Conservation (phyloP, 2,113 vertebrate genomes). For the Periophthalmus modestus region DNA sequence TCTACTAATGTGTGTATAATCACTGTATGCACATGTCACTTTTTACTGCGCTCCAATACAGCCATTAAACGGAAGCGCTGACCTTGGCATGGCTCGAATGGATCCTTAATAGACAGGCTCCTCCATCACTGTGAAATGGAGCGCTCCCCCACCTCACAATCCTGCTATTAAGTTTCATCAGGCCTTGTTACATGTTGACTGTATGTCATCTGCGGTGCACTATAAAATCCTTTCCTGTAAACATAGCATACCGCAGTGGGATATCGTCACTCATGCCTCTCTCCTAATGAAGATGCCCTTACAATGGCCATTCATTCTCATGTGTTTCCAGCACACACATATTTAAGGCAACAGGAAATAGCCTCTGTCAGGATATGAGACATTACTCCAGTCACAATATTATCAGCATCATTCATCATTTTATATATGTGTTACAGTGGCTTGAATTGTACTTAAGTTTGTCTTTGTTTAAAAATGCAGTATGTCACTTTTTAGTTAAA, state of each 20-base stretch:
- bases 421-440: too few relatives aligned
- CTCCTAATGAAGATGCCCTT: conserved; percentile 9
- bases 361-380: too few relatives aligned
- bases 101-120: conserved; percentile 67
- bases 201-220: conserved; percentile 51
- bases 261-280: conserved; percentile 18
- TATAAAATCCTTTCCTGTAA: conserved; percentile 41
- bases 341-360: conserved; percentile 10
- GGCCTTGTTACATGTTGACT: conserved; percentile 66
- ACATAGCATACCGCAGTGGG: conserved; percentile 32
- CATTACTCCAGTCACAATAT: too few relatives aligned
- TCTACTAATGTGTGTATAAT: too few relatives aligned
- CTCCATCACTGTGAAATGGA: conserved; percentile 67
- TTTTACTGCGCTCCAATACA: conserved; percentile 52
- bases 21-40: conserved; percentile 24
- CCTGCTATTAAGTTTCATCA: conserved; percentile 71
- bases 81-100: conserved; percentile 69
- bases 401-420: too few relatives aligned
- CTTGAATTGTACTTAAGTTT: too few relatives aligned
- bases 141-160: conserved; percentile 55
- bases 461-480: too few relatives aligned
- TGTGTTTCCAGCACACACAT: neutral
- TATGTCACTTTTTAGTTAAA: too few relatives aligned
- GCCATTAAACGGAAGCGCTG: conserved; percentile 64
- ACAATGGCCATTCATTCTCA: conserved; percentile 22